Base-by-base conservation (phyloP, 1,140 invertebrate genomes). In the Hydropsyche tenuis region DNA sequence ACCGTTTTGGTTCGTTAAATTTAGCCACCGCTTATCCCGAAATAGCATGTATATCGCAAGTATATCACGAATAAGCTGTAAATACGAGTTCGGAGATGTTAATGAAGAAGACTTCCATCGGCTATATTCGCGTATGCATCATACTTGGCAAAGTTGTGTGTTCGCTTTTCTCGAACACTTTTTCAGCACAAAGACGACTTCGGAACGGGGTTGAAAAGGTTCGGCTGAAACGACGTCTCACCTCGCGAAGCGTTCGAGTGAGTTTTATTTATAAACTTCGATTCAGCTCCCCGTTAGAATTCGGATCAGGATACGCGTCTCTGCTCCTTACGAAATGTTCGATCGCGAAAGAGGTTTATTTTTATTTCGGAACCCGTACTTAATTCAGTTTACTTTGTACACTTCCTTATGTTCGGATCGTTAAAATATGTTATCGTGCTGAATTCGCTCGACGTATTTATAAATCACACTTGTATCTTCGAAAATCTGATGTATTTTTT, bases 261-360 rank as follows among this genome's bases (percentile, higher is more conserved):
- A 48, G 45, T 48, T 48, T 48, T 48, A 48, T 48, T 48, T 48
- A 48, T 48, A 48, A 48, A 48, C 45, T 16, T 12, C 45, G 12
- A 48, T 48, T 16, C 45, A 48, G 3, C 2, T 16, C 45, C 14
- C 3, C 30, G n/a, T n/a, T n/a, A 37, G 30, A 9, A 37, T 37
- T 37, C 30, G 30, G 30, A 37, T 37, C 30, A 9, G 30, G 9
- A 37, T 37, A 37, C n/a, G n/a, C n/a, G n/a, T n/a, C n/a, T n/a
- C n/a, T n/a, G n/a, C 9, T 37, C 30, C 30, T 37, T 9, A 9
- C 9, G 30, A 37, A 37, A 37, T 4, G 30, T 37, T 37, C 30
- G 30, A 37, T 9, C 3, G 30, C 30, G 30, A 3, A 9, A 37
- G 30, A n/a, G 2, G 45, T 48, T 48, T 48, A 48, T 48, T 48